phyloP scores from a whole-genome alignment of 2,888 invertebrate genomes.

The Osmoderma eremita region DNA sequence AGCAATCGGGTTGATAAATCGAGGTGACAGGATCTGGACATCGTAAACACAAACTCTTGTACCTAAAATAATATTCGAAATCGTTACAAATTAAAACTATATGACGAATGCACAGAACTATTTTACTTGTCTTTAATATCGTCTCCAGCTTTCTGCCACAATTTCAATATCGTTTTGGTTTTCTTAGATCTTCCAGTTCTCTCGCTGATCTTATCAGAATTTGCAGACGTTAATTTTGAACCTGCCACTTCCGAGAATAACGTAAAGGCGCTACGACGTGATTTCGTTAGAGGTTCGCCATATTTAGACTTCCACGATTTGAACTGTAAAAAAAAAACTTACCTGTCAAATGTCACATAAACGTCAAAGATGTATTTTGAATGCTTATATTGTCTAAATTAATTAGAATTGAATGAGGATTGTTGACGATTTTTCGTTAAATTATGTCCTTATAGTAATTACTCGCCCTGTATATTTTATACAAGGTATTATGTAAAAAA shows the following conservation, averaged over 20 bases:
- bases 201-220: conserved; percentile 63
- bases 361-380: too few relatives aligned
- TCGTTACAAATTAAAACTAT: conserved; percentile 48
- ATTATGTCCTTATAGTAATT: too few relatives aligned
- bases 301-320: conserved; percentile 72
- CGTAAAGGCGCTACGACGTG: conserved; percentile 69
- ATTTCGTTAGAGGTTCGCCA: conserved; percentile 64
- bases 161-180: conserved; percentile 70
- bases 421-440: too few relatives aligned
- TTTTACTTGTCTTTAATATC: conserved; percentile 68
- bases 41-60: conserved; percentile 52
- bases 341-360: neutral
- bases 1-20: conserved; percentile 75
- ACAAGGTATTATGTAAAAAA: neutral
- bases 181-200: conserved; percentile 70
- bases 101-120: neutral
- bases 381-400: too few relatives aligned
- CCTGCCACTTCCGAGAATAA: conserved; percentile 69
- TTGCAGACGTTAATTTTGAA: conserved; percentile 64
- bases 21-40: conserved; percentile 83
- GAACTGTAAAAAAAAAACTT: conserved; percentile 57
- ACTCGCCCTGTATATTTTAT: too few relatives aligned
- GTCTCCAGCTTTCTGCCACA: conserved; percentile 73
- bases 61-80: conserved; percentile 48
- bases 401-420: too few relatives aligned